A percentile compares a stretch with the other conserved stretches of the same genome.
phyloP scores from a whole-genome alignment of 2,888 invertebrate genomes.

The Ypsolopha sequella region DNA sequence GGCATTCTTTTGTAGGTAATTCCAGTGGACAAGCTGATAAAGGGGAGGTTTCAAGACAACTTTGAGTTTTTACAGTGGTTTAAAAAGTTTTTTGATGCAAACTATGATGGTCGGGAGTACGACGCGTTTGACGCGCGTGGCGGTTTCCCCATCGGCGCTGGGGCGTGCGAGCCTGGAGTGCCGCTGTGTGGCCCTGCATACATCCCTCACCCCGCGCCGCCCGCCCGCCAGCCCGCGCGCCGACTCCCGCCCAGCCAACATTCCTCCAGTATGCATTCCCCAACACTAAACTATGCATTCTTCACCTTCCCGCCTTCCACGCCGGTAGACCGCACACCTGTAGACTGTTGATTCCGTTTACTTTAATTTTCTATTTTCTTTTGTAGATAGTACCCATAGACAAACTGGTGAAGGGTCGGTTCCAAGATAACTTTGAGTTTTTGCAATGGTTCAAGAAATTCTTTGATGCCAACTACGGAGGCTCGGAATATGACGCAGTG shows the following conservation, averaged over 20 bases:
- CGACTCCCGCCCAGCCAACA: conserved; percentile 19
- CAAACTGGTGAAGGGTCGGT: conserved; percentile 96
- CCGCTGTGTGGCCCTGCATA: conserved; percentile 42
- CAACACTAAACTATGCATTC: conserved; percentile 12
- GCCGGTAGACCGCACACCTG: conserved; percentile 29
- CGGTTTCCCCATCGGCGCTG: conserved; percentile 83
- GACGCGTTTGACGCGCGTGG: conserved; percentile 91
- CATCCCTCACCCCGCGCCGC: conserved; percentile 23
- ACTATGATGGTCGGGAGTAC: conserved; percentile 98
- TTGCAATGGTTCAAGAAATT: conserved; percentile 99
- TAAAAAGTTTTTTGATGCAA: conserved; percentile 99
- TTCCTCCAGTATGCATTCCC: conserved; percentile 31
- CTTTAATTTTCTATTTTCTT: conserved; percentile 39
- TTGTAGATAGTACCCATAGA: conserved; percentile 93
- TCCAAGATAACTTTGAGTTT: conserved; percentile 99
- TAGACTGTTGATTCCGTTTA: conserved; percentile 35
- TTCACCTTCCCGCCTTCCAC: conserved; percentile 15
- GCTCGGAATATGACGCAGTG: conserved; percentile 92
- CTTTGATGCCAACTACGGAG: conserved; percentile 98
- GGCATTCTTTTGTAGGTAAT: conserved; percentile 82
- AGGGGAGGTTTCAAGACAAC: conserved; percentile 99
- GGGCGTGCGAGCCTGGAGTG: conserved; percentile 66
- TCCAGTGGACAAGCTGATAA: conserved; percentile 98
- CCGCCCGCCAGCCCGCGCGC: conserved; percentile 15
- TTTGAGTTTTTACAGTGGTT: conserved; percentile 99